Conservation (phyloP, 2,797 vertebrate genomes). For the Artibeus lituratus region DNA sequence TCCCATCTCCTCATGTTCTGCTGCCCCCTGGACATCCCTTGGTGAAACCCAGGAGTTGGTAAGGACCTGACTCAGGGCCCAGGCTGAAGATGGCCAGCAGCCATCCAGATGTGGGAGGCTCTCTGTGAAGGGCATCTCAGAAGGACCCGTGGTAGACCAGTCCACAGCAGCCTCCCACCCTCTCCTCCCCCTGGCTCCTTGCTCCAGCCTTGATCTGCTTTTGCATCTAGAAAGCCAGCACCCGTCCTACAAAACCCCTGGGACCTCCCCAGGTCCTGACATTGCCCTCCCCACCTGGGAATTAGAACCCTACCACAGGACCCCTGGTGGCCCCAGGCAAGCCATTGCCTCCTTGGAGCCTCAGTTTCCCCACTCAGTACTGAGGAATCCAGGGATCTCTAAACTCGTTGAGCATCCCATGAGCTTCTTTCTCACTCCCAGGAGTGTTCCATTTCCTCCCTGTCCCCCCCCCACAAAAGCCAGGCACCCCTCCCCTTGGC, state of each 20-base stretch:
- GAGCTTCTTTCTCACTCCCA: background rate
- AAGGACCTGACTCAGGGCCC: background rate
- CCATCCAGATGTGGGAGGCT: background rate
- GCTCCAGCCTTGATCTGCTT: background rate
- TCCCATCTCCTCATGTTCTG: background rate
- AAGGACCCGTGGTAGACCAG: background rate
- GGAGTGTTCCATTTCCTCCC: background rate
- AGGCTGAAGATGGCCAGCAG: background rate
- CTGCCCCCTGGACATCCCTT: background rate
- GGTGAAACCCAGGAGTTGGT: background rate
- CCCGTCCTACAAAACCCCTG: background rate
- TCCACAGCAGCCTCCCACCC: background rate
- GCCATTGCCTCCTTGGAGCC: background rate
- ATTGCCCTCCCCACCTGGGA: background rate
- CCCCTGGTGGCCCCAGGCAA: background rate
- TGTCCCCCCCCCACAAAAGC: background rate
- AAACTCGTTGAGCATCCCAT: background rate
- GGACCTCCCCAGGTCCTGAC: background rate
- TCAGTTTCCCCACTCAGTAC: background rate
- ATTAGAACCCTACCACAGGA: background rate
- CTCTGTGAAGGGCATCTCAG: background rate
- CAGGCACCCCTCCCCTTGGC: background rate
- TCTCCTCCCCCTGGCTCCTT: background rate
- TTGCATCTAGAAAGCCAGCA: background rate
- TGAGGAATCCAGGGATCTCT: background rate